Base-by-base conservation (phyloP, 37 sponge, comb jelly and placozoan species). In the Oscarella lobularis region DNA sequence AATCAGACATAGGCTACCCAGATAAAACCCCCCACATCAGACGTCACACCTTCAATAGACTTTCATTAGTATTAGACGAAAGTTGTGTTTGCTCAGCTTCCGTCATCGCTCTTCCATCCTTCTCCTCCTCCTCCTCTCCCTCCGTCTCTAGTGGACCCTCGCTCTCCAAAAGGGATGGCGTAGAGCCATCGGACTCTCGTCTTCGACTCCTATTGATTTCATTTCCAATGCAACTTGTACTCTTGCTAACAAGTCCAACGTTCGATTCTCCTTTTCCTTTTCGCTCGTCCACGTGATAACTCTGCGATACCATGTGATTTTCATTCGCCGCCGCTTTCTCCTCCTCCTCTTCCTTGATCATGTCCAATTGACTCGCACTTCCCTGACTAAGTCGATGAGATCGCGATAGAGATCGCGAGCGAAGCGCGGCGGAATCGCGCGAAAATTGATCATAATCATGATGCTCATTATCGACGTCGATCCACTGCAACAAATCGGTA, bases 51-150 rank as follows among this genome's bases (percentile, higher is more conserved):
- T n/a, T n/a, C n/a, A n/a, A n/a, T n/a, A n/a, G n/a, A n/a, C n/a
- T n/a, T 34, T 73, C 60, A 65, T 82, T 83, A 0, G 78, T 30
- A 2, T 74, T 78, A 2, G 70, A 36, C 1, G n/a, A n/a, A n/a
- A n/a, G n/a, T n/a, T n/a, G n/a, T 75, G 9, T 75, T 36, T 2
- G n/a, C 38, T 66, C 76, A 55, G 65, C 27, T 39, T 40, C 68
- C 30, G 30, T 55, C 20, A 41, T 67, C 66, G 31, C 66, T 39
- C 36, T 67, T 67, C 20, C 36, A 67, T 33, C 0, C 35, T 55
- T 37, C 38, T 2, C 37, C 38, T 71, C 68, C 68, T 3, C 68
- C 31, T 33, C 37, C 77, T 29, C 38, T 76, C 81, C 66, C 68
- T 38, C 48, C 30, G 48, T 71, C 60, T 71, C 4, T 3, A 36